Evolutionary conservation across 2,888 invertebrate species (phyloP).

Genomic region (Lissocephala sabroskyi): DNA sequence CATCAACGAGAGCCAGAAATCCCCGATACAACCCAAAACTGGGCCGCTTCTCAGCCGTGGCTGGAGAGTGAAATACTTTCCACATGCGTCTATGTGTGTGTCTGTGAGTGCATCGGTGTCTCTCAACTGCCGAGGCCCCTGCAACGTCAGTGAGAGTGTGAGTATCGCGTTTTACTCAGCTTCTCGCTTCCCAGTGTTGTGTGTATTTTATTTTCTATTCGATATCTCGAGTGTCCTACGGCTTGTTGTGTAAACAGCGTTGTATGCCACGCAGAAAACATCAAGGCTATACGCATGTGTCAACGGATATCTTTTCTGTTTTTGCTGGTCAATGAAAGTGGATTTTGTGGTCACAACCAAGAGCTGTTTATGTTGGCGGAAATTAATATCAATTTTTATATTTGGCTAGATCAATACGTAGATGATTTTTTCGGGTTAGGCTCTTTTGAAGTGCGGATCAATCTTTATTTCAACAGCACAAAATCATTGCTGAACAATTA

Average conservation of each 20-base stretch:
- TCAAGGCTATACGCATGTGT: no score
- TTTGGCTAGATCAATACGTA: no score
- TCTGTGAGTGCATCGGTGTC: constrained; percentile 5
- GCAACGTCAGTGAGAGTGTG: constrained; percentile 16
- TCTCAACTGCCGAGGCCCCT: neutral
- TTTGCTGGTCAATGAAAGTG: no score
- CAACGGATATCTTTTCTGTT: no score
- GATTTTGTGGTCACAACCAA: no score
- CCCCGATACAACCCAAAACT: constrained; percentile 51
- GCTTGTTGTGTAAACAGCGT: neutral
- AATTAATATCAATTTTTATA: no score
- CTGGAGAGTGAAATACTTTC: constrained; percentile 8
- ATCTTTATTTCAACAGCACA: no score
- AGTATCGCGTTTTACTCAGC: constrained; percentile 13
- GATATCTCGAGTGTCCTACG: neutral
- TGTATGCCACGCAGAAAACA: no score
- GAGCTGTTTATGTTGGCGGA: no score
- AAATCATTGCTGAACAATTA: no score
- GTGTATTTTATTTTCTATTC: constrained; percentile 12
- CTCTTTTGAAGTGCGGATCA: no score
- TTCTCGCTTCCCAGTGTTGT: constrained; percentile 17
- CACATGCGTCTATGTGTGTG: constrained; percentile 6
- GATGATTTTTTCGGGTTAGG: no score
- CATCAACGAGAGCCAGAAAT: constrained; percentile 18
- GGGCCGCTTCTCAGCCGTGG: constrained; percentile 35